Evolutionary conservation across 2,888 invertebrate genomes (phyloP), one percentile per base, ranked within the genome.

Genomic region (Polydrusus cervinus): DNA sequence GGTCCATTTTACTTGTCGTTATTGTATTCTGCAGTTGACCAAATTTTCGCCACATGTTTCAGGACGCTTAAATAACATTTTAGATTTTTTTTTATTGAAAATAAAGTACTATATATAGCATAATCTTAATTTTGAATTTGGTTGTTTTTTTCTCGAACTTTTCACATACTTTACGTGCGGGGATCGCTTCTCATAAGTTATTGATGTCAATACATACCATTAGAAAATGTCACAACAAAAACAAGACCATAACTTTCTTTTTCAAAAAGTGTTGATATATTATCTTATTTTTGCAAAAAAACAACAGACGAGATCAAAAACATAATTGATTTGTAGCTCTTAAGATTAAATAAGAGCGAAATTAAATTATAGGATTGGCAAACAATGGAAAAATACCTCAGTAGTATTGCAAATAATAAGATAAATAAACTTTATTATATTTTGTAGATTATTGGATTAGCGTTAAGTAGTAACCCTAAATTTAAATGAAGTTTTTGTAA

Each of bases 301-400:
- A 51, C 13, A n/a, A 51, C 5, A 11, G 20, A 20, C 20, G 20
- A 20, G 51, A 51, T 51, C 20, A 51, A 20, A 51, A 51, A 51
- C 7, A 20, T 51, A 20, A 51, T 51, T 51, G 51, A 51, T 51
- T 20, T 20, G 51, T 51, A 14, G 20, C 9, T 51, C 20, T 18
- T 20, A n/a, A 51, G 51, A 51, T 20, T 49, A 49, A 49, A 16
- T 49, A 16, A 49, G 16, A 49, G 14, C 18, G 51, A 20, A 20
- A 9, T 20, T 18, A 51, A 51, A 51, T 20, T 20, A 11, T 51
- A 20, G 18, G 20, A 51, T 51, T 51, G 18, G 18, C 13, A 51
- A 20, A 51, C 20, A 51, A 51, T 51, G 51, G 51, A 51, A 51
- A 51, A 51, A 51, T 51, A 51, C 51, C 11, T 51, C 8, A 51